phyloP scores from a whole-genome alignment of 2,888 invertebrate species.

The Gryllus longicercus region DNA sequence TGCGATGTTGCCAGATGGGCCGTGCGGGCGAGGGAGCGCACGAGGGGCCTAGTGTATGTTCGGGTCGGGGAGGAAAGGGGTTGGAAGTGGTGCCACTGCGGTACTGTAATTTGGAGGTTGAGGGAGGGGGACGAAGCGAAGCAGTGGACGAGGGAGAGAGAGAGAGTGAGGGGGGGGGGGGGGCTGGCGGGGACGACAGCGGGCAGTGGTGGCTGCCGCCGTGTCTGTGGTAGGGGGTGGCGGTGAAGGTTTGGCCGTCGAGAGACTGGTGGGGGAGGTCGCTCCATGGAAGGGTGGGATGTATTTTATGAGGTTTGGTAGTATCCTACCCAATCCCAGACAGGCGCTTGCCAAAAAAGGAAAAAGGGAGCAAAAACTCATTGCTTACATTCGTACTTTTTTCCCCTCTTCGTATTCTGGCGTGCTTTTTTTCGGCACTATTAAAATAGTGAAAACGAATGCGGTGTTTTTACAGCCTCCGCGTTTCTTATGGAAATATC shows the following conservation, averaged over 20 bases:
- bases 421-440: not conserved
- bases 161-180: not conserved
- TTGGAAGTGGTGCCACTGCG: slow-evolving; percentile 28
- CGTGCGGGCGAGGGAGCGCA: slow-evolving; percentile 11
- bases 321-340: slow-evolving; percentile 21
- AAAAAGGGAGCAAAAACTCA: not conserved
- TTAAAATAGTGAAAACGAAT: slow-evolving; percentile 17
- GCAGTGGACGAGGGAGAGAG: not conserved
- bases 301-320: slow-evolving; percentile 29
- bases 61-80: slow-evolving; percentile 12
- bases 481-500: slow-evolving; percentile 4
- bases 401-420: not conserved
- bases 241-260: slow-evolving; percentile 6
- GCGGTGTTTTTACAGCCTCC: slow-evolving; percentile 17
- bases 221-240: not conserved
- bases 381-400: slow-evolving; percentile 1
- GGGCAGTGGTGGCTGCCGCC: no score
- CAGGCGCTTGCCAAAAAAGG: slow-evolving; percentile 17
- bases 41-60: not conserved
- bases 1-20: slow-evolving; percentile 34
- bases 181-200: not conserved
- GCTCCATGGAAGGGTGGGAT: slow-evolving; percentile 2
- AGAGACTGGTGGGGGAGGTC: not conserved
- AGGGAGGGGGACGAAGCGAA: slow-evolving; percentile 11
- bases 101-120: slow-evolving; percentile 32